These are phyloP conservation scores for Megaceryle maxima DNA, from an alignment of 2,113 vertebrate genomes.

Conservation along the genomic window DNA sequence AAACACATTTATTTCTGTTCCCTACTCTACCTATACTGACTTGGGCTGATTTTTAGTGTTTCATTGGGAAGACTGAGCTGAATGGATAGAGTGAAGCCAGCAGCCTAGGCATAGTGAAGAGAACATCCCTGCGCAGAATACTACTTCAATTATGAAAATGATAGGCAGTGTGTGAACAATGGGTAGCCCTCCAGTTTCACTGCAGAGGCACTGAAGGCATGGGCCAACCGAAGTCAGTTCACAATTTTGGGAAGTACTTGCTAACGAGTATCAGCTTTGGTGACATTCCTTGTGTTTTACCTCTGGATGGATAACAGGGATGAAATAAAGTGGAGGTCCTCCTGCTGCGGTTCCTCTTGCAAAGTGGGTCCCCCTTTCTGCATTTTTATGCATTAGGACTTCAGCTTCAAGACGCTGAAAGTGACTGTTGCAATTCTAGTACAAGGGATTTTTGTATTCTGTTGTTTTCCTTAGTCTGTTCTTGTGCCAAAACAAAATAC, in stretches of 20 bases:
- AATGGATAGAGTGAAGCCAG: background rate
- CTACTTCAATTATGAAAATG: background rate
- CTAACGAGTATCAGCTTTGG: background rate
- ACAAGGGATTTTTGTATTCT: background rate
- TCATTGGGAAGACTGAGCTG: background rate
- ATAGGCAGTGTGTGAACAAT: background rate
- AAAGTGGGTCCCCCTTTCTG: background rate
- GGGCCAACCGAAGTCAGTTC: background rate
- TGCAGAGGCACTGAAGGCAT: background rate
- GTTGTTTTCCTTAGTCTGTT: background rate
- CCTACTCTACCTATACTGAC: background rate
- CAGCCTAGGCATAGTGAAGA: background rate
- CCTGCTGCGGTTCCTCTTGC: background rate
- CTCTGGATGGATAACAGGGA: background rate
- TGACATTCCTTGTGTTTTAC: background rate
- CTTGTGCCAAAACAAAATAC: background rate
- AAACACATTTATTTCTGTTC: background rate
- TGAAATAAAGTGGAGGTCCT: background rate
- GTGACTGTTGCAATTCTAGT: background rate
- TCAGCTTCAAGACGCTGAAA: background rate
- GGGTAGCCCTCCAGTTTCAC: background rate
- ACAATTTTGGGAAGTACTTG: background rate
- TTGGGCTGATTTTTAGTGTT: background rate
- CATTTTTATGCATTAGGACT: background rate
- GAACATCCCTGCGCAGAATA: background rate